Conservation (phyloP, 2,888 invertebrate genomes). For the Pantelozetes paolii region DNA sequence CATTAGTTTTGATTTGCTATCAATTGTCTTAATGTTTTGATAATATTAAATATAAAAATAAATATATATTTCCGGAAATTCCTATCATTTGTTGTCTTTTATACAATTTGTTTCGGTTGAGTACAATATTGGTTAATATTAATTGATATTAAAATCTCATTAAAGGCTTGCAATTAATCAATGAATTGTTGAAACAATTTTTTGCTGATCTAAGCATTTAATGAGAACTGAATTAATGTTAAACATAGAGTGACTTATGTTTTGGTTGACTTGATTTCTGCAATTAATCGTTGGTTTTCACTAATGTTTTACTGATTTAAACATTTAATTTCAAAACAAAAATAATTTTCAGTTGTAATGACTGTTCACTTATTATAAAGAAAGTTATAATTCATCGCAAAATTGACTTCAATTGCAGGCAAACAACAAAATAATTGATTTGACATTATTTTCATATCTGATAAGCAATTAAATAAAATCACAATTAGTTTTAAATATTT, state of each 20-base stretch:
- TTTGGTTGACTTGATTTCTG: neutral
- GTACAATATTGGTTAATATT: neutral
- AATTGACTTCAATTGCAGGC: too few species aligned
- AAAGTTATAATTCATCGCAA: neutral
- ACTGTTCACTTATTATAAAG: neutral
- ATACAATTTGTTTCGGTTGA: neutral
- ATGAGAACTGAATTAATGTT: neutral
- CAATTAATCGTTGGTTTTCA: neutral
- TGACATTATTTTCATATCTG: too few species aligned
- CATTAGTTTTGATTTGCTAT: too few species aligned
- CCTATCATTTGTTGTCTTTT: too few species aligned
- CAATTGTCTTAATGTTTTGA: too few species aligned
- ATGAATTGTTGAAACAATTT: neutral
- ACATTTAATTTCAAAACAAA: neutral
- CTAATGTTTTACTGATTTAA: neutral
- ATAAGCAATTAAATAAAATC: too few species aligned
- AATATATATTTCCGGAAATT: too few species aligned
- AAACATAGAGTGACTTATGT: conserved; percentile 1
- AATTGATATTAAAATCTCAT: conserved; percentile 1
- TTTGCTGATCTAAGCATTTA: neutral
- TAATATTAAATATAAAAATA: too few species aligned
- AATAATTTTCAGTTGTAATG: neutral
- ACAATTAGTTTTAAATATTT: too few species aligned
- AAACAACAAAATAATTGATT: too few species aligned
- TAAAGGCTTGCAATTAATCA: neutral